Evolutionary conservation across 2,797 vertebrate genomes (phyloP).

Genomic region (Hemibagrus guttatus): DNA sequence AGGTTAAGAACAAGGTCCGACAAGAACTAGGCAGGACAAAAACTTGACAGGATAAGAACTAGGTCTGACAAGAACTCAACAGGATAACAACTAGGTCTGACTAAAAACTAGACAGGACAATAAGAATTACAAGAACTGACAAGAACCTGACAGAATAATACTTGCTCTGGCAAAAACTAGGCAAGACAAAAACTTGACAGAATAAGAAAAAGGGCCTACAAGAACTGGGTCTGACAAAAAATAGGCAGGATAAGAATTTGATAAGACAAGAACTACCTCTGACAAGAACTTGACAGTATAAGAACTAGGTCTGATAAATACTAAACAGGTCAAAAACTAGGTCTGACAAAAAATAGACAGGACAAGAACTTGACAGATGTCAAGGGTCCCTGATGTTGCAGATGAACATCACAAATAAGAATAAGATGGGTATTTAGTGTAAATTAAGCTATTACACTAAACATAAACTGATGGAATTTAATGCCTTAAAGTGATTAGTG

Average conservation of each 20-base stretch:
- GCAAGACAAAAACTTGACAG: neutral
- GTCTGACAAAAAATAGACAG: no score
- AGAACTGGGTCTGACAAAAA: no score
- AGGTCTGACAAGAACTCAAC: neutral
- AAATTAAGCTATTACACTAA: neutral
- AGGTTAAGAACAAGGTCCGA: no score
- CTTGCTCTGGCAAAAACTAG: neutral
- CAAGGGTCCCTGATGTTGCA: neutral
- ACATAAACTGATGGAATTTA: neutral
- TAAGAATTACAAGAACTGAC: neutral
- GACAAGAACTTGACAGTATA: neutral
- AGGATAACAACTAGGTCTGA: neutral
- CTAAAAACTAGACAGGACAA: neutral
- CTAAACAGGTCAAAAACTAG: neutral
- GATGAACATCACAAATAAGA: neutral
- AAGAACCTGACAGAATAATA: neutral
- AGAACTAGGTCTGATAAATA: neutral
- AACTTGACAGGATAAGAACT: neutral
- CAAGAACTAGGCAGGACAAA: neutral
- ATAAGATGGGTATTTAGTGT: neutral
- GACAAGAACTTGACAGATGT: neutral
- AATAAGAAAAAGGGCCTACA: neutral
- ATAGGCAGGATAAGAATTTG: neutral
- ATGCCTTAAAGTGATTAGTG: neutral
- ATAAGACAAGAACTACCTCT: no score